phyloP scores from a whole-genome alignment of 2,113 vertebrate species.

The Antigone vipio region DNA sequence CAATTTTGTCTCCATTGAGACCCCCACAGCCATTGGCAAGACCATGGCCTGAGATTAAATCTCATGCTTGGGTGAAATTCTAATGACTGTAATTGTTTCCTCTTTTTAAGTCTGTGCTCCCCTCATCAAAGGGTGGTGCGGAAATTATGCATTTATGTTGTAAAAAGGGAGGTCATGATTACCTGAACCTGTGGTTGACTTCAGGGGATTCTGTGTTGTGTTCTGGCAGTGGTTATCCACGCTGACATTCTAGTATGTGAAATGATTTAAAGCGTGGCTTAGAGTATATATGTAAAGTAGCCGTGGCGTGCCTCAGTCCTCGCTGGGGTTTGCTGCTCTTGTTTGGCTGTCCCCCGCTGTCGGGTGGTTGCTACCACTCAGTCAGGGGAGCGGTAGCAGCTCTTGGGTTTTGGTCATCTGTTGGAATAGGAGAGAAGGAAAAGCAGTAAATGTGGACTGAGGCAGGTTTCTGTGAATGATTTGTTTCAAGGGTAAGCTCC shows the following conservation, averaged over 20 bases:
- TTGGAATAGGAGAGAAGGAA: neutral
- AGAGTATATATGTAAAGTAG: neutral
- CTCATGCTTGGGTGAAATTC: constrained; percentile 63
- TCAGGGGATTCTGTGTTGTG: constrained; percentile 30
- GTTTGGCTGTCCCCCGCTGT: neutral
- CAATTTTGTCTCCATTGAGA: constrained; percentile 64
- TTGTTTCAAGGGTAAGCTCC: neutral
- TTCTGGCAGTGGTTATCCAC: constrained; percentile 51
- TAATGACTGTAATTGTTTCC: constrained; percentile 70
- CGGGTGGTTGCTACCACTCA: rapidly evolving
- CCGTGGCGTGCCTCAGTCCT: neutral
- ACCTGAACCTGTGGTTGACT: constrained; percentile 62
- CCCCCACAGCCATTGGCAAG: constrained; percentile 41
- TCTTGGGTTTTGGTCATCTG: neutral
- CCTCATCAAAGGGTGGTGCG: constrained; percentile 60
- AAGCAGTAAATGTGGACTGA: neutral
- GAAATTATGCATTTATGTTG: constrained; percentile 65
- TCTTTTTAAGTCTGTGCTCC: constrained; percentile 64
- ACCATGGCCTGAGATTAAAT: constrained; percentile 59
- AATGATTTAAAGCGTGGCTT: neutral
- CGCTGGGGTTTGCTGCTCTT: neutral
- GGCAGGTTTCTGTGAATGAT: neutral
- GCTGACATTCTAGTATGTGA: constrained; percentile 10
- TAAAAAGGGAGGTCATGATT: constrained; percentile 47
- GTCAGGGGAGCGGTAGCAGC: neutral